Conservation (phyloP, 2,797 vertebrate genomes). For the Neosilurus hyrtlii region DNA sequence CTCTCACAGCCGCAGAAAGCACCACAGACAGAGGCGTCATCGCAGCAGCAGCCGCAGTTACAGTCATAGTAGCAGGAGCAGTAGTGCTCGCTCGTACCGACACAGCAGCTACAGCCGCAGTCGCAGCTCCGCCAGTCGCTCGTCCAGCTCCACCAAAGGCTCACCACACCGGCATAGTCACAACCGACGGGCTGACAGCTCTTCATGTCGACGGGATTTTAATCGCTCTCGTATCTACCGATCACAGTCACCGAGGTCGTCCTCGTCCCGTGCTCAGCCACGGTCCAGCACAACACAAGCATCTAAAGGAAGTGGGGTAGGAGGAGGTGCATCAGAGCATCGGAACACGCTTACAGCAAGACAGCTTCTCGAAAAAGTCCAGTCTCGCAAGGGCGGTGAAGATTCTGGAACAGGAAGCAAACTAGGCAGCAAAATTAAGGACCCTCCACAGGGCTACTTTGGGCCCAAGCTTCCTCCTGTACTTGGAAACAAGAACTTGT, state of each 20-base stretch:
- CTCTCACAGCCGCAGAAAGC: conserved; percentile 79
- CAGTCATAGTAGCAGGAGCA: conserved; percentile 85
- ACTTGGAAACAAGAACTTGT: conserved; percentile 86
- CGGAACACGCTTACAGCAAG: conserved; percentile 89
- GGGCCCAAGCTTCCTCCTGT: conserved; percentile 93
- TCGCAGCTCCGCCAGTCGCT: conserved; percentile 86
- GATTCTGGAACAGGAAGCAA: conserved; percentile 74
- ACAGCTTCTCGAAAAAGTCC: conserved; percentile 89
- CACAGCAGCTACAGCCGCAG: conserved; percentile 89
- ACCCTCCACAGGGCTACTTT: conserved; percentile 96
- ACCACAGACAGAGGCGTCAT: conserved; percentile 72
- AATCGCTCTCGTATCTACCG: conserved; percentile 93
- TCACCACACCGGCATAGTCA: conserved; percentile 72
- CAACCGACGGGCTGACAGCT: conserved; percentile 79
- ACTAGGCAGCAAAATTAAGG: conserved; percentile 89
- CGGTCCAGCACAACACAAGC: conserved; percentile 66
- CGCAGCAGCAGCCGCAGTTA: conserved; percentile 79
- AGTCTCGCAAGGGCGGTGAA: conserved; percentile 82
- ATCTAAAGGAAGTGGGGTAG: conserved; percentile 60
- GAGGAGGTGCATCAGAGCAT: conserved; percentile 75
- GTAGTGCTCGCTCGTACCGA: conserved; percentile 89
- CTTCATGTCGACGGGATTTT: conserved; percentile 82
- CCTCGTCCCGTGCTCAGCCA: conserved; percentile 68
- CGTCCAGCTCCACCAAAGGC: conserved; percentile 75
- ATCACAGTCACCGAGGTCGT: conserved; percentile 89